These are phyloP conservation scores for Rhagium mordax DNA, from an alignment of 2,888 invertebrate species.

Conservation along the genomic window DNA sequence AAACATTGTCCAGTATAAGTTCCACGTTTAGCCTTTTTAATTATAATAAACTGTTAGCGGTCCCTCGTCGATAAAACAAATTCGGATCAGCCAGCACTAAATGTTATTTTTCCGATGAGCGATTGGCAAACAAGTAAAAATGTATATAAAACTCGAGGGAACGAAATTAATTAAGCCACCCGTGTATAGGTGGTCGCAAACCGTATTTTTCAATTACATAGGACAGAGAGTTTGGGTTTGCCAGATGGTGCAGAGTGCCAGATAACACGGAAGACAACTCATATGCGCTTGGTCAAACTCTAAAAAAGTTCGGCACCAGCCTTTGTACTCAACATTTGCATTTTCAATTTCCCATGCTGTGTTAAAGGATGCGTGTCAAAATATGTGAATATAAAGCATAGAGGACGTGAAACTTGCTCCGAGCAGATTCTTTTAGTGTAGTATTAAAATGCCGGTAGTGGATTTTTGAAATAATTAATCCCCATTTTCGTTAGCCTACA, in stretches of 20 bases:
- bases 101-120: slow-evolving; percentile 42
- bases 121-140: slow-evolving; percentile 46
- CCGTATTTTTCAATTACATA: slow-evolving; percentile 56
- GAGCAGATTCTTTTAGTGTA: slow-evolving; percentile 43
- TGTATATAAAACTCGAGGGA: slow-evolving; percentile 43
- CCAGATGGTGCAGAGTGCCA: slow-evolving; percentile 48
- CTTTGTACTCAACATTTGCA: slow-evolving; percentile 55
- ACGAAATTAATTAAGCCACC: slow-evolving; percentile 53
- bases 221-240: slow-evolving; percentile 39
- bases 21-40: slow-evolving; percentile 15
- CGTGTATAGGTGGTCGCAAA: slow-evolving; percentile 46
- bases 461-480: slow-evolving; percentile 40
- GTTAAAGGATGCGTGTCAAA: slow-evolving; percentile 53
- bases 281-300: slow-evolving; percentile 50
- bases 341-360: slow-evolving; percentile 57
- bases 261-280: slow-evolving; percentile 50
- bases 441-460: slow-evolving; percentile 42
- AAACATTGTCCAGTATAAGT: neutral
- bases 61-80: neutral
- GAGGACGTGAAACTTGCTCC: slow-evolving; percentile 44
- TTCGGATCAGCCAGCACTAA: slow-evolving; percentile 1
- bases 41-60: slow-evolving; percentile 23
- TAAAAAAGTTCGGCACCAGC: slow-evolving; percentile 47
- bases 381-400: slow-evolving; percentile 51
- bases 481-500: slow-evolving; percentile 6